phyloP scores from a whole-genome alignment of 2,888 invertebrate genomes.

The Melanchra persicariae region DNA sequence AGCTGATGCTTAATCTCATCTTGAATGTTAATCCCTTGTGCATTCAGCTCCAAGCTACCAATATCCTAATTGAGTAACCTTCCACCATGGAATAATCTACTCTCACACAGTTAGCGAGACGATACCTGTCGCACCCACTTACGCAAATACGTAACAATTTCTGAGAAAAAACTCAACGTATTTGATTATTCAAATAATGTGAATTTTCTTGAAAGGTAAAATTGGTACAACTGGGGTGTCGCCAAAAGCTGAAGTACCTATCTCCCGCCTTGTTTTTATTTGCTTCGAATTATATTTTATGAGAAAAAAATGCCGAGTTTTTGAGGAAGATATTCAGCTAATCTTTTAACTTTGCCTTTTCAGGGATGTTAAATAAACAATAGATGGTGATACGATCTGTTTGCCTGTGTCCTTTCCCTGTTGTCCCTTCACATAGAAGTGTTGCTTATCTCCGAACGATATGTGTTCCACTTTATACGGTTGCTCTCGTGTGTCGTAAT shows the following conservation, averaged over 20 bases:
- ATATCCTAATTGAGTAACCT: background rate
- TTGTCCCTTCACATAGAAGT: constrained; percentile 45
- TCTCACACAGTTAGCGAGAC: background rate
- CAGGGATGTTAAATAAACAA: constrained; percentile 42
- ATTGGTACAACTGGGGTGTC: constrained; percentile 39
- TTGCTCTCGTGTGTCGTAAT: constrained; percentile 44
- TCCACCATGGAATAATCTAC: background rate
- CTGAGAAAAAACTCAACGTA: constrained; percentile 29
- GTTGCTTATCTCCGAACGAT: constrained; percentile 44
- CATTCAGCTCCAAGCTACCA: background rate
- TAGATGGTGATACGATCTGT: constrained; percentile 40
- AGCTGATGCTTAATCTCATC: too few relatives aligned
- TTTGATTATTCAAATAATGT: constrained; percentile 62
- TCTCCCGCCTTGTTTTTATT: constrained; percentile 36
- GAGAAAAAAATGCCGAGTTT: constrained; percentile 14
- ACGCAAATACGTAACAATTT: constrained; percentile 35
- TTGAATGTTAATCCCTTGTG: background rate
- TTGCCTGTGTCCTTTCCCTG: constrained; percentile 32
- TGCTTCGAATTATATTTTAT: constrained; percentile 35
- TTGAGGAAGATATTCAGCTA: constrained; percentile 35
- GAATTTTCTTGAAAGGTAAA: constrained; percentile 40
- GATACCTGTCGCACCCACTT: constrained; percentile 32
- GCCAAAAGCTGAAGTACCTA: constrained; percentile 22
- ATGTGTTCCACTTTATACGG: constrained; percentile 42
- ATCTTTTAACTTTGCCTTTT: constrained; percentile 38